Percentiles rank a stretch among this genome's conserved stretches.
Evolutionary conservation across 2,113 vertebrate species (phyloP).

Genomic region (Globicephala melas): DNA sequence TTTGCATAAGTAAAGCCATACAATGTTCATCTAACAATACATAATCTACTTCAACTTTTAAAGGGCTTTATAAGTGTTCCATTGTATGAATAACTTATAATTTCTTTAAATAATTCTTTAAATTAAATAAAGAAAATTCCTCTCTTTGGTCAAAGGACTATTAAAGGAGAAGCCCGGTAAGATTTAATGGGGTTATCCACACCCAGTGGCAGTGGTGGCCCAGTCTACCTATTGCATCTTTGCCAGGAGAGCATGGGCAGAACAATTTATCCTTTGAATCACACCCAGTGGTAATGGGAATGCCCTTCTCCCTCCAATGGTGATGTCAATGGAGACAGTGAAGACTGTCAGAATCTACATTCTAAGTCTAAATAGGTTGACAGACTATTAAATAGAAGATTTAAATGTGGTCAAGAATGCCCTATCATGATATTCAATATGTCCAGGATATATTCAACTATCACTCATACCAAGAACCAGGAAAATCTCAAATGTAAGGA

Average conservation of each 20-base stretch:
- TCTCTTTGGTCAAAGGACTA: background rate
- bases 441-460: background rate
- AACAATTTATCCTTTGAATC: no score
- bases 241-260: no score
- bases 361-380: background rate
- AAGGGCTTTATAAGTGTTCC: background rate
- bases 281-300: fast-evolving
- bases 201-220: fast-evolving
- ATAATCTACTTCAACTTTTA: background rate
- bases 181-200: no score
- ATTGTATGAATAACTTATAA: background rate
- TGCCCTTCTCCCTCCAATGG: background rate
- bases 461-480: background rate
- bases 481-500: background rate
- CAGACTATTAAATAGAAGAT: background rate
- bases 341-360: background rate
- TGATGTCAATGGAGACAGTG: background rate
- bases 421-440: background rate
- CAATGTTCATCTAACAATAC: background rate
- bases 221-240: background rate
- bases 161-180: background rate
- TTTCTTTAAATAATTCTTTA: background rate
- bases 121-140: background rate
- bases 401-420: background rate
- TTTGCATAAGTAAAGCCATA: background rate